Evolutionary conservation across 2,113 vertebrate species (phyloP), one percentile per base, ranked within the genome.

Genomic region (Oryzias celebensis): DNA sequence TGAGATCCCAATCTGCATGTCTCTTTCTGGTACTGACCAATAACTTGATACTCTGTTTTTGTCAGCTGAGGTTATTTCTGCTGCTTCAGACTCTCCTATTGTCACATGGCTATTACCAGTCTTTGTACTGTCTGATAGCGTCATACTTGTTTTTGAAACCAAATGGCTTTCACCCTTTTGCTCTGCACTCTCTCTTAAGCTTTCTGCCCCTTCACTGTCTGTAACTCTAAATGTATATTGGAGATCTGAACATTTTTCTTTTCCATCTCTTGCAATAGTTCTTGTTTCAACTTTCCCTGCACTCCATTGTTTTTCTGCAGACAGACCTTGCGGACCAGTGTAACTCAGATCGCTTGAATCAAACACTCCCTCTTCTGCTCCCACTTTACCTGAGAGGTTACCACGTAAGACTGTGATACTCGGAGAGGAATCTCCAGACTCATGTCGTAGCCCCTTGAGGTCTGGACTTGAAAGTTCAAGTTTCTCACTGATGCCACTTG

Each of bases 391-490:
- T 81, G 84, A 78, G 62, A 78, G 59, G 52, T 75, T 91, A 22
- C 73, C 85, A 43, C 86, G 87, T 65, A 83, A 68, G 47, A 86
- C 78, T 77, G 63, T 86, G 46, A 88, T 75, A 45, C 49, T 75
- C 18, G 87, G 22, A 63, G 89, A 85, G 63, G 91, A 77, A 14
- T 85, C 90, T 36, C 88, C 92, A 15, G 90, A 78, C 68, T 94
- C 93, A 0, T 88, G 88, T 4, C 62, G 58, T 10, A 91, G 92
- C 65, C 93, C 69, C 55, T 89, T 92, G 46, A 93, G 78, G 4
- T 97, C 95, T 0, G 94, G 87, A 58, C 91, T 91, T 64, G 88
- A 87, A 71, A 90, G 84, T 58, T 93, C 91, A 46, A 89, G 83
- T n/a, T 94, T 87, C 49, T 91, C 73, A 15, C 92, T 91, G 41